Evolutionary conservation across 1,140 invertebrate species (phyloP).

Genomic region (Diabrotica virgifera): DNA sequence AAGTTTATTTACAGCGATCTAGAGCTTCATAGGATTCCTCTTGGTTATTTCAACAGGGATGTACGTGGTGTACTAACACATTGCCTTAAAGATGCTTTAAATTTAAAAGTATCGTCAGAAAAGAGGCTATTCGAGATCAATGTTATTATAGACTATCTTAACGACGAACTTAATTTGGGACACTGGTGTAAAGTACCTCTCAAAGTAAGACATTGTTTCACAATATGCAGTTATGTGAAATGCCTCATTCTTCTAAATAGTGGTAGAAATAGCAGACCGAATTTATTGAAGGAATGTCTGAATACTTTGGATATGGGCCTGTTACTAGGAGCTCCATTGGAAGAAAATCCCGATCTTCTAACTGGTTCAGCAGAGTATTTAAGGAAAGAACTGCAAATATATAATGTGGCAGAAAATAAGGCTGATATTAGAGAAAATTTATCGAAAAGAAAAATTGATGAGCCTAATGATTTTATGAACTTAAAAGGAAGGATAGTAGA

Average conservation of each 20-base stretch:
- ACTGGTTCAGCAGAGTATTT: slow-evolving; percentile 54
- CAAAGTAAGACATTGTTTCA: slow-evolving; percentile 42
- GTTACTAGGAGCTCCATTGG: slow-evolving; percentile 71
- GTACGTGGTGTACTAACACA: slow-evolving; percentile 12
- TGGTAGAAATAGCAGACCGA: slow-evolving; percentile 18
- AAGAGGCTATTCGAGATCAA: slow-evolving; percentile 38
- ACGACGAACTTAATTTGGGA: slow-evolving; percentile 47
- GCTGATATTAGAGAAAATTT: background rate
- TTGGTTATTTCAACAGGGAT: slow-evolving; percentile 1
- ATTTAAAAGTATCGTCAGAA: background rate
- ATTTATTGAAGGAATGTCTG: slow-evolving; percentile 54
- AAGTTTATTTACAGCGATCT: background rate
- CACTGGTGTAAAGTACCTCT: slow-evolving; percentile 57
- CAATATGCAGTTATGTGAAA: slow-evolving; percentile 48
- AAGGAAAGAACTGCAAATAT: slow-evolving; percentile 21
- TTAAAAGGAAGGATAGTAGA: slow-evolving; percentile 42
- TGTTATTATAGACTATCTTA: slow-evolving; percentile 39
- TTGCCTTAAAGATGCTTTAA: slow-evolving; percentile 14
- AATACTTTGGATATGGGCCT: slow-evolving; percentile 78
- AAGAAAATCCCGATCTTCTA: slow-evolving; percentile 51
- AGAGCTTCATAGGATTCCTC: background rate
- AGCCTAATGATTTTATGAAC: slow-evolving; percentile 26
- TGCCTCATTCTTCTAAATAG: slow-evolving; percentile 32
- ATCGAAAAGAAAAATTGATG: slow-evolving; percentile 12
- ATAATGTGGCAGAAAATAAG: background rate